These are phyloP conservation scores for Pterocles burchelli DNA, from an alignment of 2,113 vertebrate genomes.

Conservation along the genomic window DNA sequence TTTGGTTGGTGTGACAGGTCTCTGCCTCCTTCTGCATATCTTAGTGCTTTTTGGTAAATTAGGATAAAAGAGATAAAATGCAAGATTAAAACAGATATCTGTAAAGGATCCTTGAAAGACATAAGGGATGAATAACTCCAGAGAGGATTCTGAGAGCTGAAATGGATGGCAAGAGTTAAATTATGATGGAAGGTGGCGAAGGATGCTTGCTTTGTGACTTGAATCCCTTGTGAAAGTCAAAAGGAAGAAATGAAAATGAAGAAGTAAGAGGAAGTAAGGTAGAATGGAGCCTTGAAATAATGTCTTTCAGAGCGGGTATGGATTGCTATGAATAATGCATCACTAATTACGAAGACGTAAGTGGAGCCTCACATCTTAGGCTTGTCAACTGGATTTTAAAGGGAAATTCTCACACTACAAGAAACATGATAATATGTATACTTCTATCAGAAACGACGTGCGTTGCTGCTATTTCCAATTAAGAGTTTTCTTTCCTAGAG, in stretches of 20 bases:
- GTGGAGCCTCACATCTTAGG: not conserved
- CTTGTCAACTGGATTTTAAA: slow-evolving; percentile 1
- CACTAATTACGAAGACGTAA: slow-evolving; percentile 16
- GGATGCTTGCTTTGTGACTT: not conserved
- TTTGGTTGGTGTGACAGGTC: not conserved
- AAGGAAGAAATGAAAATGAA: not conserved
- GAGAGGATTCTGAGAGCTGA: not conserved
- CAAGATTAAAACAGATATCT: not conserved
- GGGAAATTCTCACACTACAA: not conserved
- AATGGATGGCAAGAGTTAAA: not conserved
- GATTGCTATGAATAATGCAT: slow-evolving; percentile 12
- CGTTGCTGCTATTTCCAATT: not conserved
- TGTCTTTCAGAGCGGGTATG: not conserved
- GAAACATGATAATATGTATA: not conserved
- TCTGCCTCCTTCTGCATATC: not conserved
- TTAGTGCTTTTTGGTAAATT: not conserved
- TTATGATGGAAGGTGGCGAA: not conserved
- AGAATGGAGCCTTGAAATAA: not conserved
- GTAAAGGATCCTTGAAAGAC: not conserved
- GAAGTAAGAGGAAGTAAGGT: not conserved
- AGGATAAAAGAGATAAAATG: not conserved
- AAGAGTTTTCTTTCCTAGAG: not conserved
- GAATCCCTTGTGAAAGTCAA: not conserved
- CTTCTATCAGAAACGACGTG: not conserved
- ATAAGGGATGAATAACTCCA: not conserved